A percentile compares a stretch with the other conserved stretches of the same genome.
Evolutionary conservation across 2,888 invertebrate species (phyloP).

Genomic region (Tetragonisca angustula): DNA sequence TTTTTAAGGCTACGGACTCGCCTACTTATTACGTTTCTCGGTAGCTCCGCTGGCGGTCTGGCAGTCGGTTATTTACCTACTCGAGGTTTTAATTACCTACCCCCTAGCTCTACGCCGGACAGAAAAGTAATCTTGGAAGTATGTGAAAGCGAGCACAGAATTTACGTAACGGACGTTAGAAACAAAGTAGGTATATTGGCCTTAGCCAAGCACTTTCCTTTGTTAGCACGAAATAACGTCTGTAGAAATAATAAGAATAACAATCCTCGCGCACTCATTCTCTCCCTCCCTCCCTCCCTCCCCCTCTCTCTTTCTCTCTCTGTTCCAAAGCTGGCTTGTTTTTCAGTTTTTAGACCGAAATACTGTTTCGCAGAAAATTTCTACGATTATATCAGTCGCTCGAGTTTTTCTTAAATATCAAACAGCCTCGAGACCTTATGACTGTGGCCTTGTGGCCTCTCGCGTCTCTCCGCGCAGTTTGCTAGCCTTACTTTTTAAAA

Average conservation of each 20-base stretch:
- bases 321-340: background rate
- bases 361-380: constrained; percentile 6
- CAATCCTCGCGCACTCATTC: constrained; percentile 11
- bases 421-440: background rate
- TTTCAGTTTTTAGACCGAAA: constrained; percentile 1
- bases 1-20: constrained; percentile 78
- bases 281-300: constrained; percentile 8
- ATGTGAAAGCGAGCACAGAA: constrained; percentile 71
- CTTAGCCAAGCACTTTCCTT: constrained; percentile 63
- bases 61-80: constrained; percentile 83
- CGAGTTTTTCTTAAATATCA: constrained; percentile 30
- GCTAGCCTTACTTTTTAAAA: background rate
- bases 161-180: constrained; percentile 69
- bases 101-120: constrained; percentile 67
- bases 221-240: constrained; percentile 60
- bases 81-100: constrained; percentile 83
- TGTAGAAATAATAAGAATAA: constrained; percentile 57
- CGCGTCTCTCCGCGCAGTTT: background rate
- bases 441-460: background rate
- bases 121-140: constrained; percentile 75
- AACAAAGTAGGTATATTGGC: constrained; percentile 71
- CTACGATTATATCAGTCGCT: constrained; percentile 27
- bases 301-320: constrained; percentile 4
- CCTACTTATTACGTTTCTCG: constrained; percentile 78
- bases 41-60: constrained; percentile 72